Base-by-base conservation (phyloP, 2,888 invertebrate genomes). In the Plemyria rubiginata region DNA sequence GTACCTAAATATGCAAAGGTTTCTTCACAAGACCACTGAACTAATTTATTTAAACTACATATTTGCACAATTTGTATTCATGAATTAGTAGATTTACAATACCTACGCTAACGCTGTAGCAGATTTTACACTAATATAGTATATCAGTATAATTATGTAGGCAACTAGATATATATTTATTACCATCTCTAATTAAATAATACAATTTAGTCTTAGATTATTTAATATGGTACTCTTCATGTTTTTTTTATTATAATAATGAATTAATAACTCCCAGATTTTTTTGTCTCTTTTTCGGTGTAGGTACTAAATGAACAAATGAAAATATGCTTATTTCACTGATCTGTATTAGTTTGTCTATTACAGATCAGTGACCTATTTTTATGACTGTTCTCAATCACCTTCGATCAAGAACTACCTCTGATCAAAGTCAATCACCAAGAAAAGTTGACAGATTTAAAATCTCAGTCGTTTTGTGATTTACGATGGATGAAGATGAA, bases 91-190 rank as follows among this genome's bases (percentile, higher is more conserved):
- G 54, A 13, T 54, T 28, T 50, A 54, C 28, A 54, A 53, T 41
- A n/a, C n/a, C n/a, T n/a, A 9, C 43, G 49, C 50, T 45, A 41
- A 55, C 28, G 54, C 50, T 61, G 38, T 29, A 52, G 46, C 51
- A 60, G 46, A 62, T 54, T 54, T 56, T 43, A 62, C 54, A 43
- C 49, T 50, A 52, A 45, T 16, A 40, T 56, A 48, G n/a, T n/a
- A 28, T 54, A 46, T 62, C 56, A 54, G 48, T 48, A 48, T 59
- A 59, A 29, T 43, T 67, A n/a, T n/a, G n/a, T n/a, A 64, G 52
- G 50, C 38, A 61, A 63, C 41, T 63, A 64, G 51, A 62, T 64
- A 62, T 64, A 62, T 64, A 59, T 62, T 60, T 57, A 62, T 54
- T 55, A 60, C 13, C 51, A 48, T 22, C 36, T 54, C 40, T 45